Percentiles rank a stretch among this genome's conserved stretches.
phyloP scores from a whole-genome alignment of 2,797 vertebrate genomes.

The Adelosebastes latens region DNA sequence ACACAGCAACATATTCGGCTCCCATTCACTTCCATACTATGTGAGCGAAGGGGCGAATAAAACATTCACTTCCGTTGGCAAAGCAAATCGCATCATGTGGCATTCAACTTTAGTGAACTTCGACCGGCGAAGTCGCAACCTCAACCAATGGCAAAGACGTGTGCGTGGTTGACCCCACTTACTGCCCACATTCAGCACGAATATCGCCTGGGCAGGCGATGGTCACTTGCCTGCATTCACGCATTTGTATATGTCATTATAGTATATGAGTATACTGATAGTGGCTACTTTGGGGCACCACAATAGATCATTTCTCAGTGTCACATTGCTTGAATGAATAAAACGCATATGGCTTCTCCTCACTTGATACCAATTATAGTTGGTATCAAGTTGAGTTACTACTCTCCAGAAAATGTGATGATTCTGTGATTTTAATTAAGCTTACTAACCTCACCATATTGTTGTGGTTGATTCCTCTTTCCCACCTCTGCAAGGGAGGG shows the following conservation, averaged over 20 bases:
- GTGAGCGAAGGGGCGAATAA: too few relatives aligned
- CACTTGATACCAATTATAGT: background rate
- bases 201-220: too few relatives aligned
- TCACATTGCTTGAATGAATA: background rate
- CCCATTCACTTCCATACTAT: too few relatives aligned
- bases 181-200: background rate
- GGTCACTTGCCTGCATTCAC: too few relatives aligned
- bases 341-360: background rate
- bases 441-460: background rate
- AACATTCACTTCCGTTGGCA: background rate
- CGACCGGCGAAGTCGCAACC: too few relatives aligned
- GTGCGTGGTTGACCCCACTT: background rate
- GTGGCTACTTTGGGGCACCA: too few relatives aligned
- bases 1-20: too few relatives aligned
- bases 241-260: background rate
- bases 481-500: background rate
- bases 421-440: background rate
- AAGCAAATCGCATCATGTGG: background rate
- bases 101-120: background rate
- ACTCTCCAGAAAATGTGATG: background rate
- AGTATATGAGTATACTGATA: background rate
- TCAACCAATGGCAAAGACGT: rapidly evolving
- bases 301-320: background rate
- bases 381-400: background rate
- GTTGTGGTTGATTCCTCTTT: background rate